These are phyloP conservation scores for Eupristina koningsbergeri DNA, from an alignment of 1,140 invertebrate species.

Conservation along the genomic window DNA sequence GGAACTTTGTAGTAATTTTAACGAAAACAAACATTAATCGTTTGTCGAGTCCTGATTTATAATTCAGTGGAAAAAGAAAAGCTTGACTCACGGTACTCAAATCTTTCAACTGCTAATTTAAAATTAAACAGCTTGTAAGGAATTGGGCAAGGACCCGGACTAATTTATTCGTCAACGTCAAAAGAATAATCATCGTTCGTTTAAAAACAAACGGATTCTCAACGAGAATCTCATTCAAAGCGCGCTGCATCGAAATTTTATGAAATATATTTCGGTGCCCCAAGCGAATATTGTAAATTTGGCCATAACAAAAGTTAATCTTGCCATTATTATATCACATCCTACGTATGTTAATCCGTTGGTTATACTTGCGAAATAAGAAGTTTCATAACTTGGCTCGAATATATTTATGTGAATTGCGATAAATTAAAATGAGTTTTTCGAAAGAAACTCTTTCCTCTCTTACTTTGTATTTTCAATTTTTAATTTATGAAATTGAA, in stretches of 20 bases:
- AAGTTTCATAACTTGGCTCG: neutral
- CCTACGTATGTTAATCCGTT: neutral
- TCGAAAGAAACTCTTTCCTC: neutral
- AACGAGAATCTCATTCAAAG: no score
- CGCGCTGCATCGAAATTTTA: conserved; percentile 18
- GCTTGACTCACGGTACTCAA: neutral
- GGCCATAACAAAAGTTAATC: neutral
- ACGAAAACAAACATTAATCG: no score
- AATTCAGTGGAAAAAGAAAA: conserved; percentile 1
- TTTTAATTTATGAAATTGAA: neutral
- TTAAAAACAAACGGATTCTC: conserved; percentile 3
- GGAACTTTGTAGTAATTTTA: no score
- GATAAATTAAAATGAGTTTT: neutral
- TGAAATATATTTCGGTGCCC: neutral
- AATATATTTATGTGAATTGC: neutral
- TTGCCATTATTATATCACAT: neutral
- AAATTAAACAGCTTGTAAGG: neutral
- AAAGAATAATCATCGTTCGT: neutral
- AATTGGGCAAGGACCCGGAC: neutral
- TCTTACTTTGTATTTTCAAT: neutral
- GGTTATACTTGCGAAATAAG: neutral
- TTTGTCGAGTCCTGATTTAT: neutral
- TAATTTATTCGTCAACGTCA: conserved; percentile 41
- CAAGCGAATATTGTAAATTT: neutral
- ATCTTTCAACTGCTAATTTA: conserved; percentile 1